phyloP scores from a whole-genome alignment of 2,797 vertebrate genomes.

The Alcedo quadribrachys region DNA sequence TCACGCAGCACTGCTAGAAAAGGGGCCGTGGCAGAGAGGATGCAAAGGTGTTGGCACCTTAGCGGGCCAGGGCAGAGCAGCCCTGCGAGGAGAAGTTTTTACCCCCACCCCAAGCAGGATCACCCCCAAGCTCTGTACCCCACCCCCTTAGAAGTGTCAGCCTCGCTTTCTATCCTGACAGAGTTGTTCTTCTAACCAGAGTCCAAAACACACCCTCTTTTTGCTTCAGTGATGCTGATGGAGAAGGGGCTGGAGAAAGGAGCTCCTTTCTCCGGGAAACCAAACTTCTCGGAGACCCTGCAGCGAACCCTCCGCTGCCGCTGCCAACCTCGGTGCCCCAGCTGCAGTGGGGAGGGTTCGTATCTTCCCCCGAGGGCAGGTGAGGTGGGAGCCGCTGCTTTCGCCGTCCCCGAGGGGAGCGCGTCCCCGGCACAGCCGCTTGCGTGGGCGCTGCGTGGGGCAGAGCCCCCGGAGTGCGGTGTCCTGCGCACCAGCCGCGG shows the following conservation, averaged over 20 bases:
- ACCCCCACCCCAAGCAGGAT: background rate
- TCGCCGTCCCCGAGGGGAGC: background rate
- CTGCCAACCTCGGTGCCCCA: background rate
- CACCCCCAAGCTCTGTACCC: background rate
- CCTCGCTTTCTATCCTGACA: background rate
- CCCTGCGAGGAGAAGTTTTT: background rate
- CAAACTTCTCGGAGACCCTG: background rate
- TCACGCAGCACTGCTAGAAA: background rate
- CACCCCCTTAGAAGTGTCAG: background rate
- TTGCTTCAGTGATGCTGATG: background rate
- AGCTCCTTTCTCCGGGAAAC: background rate
- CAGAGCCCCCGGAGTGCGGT: background rate
- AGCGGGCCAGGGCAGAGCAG: background rate
- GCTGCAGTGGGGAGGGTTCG: background rate
- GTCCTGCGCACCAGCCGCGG: background rate
- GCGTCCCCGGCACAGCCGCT: fast-evolving
- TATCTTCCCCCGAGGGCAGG: background rate
- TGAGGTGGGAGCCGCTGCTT: background rate
- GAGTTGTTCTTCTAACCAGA: background rate
- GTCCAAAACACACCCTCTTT: background rate
- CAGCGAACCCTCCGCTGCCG: background rate
- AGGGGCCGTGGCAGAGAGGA: background rate
- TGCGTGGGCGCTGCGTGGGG: background rate
- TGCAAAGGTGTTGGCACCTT: background rate
- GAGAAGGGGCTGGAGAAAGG: background rate